These are phyloP conservation scores for Garrulus glandarius DNA, from an alignment of 2,797 vertebrate genomes.

Conservation along the genomic window DNA sequence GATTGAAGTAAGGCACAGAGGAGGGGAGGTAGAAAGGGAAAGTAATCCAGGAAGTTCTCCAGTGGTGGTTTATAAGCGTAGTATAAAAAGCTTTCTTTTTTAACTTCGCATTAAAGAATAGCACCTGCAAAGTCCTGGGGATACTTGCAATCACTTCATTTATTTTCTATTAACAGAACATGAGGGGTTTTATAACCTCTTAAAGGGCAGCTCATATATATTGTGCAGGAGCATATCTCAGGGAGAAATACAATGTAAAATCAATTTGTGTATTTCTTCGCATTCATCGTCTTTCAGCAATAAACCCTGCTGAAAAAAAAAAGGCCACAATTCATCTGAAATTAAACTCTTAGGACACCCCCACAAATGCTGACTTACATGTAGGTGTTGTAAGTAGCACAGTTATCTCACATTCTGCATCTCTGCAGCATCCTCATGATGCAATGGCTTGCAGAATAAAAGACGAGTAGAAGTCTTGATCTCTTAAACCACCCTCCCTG, in stretches of 20 bases:
- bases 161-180: constrained; percentile 22
- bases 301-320: not conserved
- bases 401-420: not conserved
- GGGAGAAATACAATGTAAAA: constrained; percentile 17
- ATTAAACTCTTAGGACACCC: not conserved
- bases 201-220: not conserved
- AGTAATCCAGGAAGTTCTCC: not conserved
- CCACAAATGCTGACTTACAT: not conserved
- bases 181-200: not conserved
- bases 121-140: not conserved
- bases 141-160: not conserved
- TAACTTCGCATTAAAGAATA: not conserved
- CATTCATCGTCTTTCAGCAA: not conserved
- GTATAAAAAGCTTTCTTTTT: not conserved
- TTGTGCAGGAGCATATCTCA: not conserved
- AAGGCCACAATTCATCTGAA: not conserved
- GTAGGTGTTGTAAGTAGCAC: rapidly evolving
- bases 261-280: not conserved
- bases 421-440: not conserved
- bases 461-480: not conserved
- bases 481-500: not conserved
- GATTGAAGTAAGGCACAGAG: not conserved
- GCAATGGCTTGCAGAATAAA: not conserved
- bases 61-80: not conserved
- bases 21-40: not conserved